Evolutionary conservation across 2,113 vertebrate genomes (phyloP).

Genomic region (Sciurus niger): DNA sequence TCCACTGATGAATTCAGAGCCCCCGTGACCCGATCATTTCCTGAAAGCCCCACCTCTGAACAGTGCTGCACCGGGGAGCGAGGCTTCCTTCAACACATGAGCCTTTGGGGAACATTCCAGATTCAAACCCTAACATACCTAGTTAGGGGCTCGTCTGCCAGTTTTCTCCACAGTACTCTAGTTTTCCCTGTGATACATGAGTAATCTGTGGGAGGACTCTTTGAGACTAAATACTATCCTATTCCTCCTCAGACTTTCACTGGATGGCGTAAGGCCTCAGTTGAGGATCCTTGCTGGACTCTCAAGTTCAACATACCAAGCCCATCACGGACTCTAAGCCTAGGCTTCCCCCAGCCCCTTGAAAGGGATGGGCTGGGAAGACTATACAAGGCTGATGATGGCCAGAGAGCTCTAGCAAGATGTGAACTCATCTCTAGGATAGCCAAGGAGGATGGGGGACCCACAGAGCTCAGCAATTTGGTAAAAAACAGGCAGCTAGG

Average conservation of each 20-base stretch:
- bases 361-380: background rate
- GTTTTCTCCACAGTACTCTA: background rate
- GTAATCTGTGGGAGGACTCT: background rate
- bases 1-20: no score
- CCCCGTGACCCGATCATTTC: no score
- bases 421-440: background rate
- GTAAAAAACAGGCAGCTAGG: conserved; percentile 19
- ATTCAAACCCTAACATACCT: no score
- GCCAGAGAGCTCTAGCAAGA: background rate
- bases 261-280: background rate
- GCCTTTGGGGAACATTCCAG: no score
- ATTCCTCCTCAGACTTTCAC: background rate
- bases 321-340: background rate
- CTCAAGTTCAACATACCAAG: background rate
- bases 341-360: background rate
- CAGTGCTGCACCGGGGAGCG: background rate
- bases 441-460: background rate
- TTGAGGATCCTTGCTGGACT: background rate
- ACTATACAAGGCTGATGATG: background rate
- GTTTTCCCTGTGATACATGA: background rate
- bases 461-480: background rate
- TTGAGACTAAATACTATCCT: conserved; percentile 21
- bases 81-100: no score
- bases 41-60: no score
- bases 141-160: background rate